Conservation (phyloP, 2,888 invertebrate species). For the Tipula unca region DNA sequence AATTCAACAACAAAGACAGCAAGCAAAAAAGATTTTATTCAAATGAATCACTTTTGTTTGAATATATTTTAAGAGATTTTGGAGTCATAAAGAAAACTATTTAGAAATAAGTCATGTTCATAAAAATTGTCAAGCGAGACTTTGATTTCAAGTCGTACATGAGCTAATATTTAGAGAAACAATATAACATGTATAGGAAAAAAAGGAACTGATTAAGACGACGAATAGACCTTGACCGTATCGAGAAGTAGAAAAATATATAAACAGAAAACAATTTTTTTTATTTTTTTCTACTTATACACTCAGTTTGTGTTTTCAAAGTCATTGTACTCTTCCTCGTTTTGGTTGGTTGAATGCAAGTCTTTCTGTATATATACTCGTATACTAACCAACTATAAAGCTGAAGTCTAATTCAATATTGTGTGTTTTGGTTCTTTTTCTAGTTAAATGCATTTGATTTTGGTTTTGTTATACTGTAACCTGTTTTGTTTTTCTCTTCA, state of each 20-base stretch:
- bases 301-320: neutral
- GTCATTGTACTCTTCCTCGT: conserved; percentile 14
- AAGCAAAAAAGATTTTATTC: neutral
- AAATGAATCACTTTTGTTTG: neutral
- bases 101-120: neutral
- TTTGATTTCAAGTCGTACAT: neutral
- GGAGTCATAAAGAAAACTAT: neutral
- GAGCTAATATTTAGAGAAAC: neutral
- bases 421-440: neutral
- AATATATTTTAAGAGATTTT: neutral
- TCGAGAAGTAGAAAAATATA: conserved; percentile 8
- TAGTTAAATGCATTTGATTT: neutral
- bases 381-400: neutral
- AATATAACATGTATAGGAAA: neutral
- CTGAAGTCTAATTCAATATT: neutral
- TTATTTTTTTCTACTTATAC: neutral
- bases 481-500: neutral
- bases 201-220: neutral
- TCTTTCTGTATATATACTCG: neutral
- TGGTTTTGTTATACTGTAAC: neutral
- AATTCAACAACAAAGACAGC: neutral
- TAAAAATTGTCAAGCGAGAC: neutral
- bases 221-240: neutral
- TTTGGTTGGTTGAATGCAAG: conserved; percentile 14
- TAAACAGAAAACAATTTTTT: too few species aligned